Evolutionary conservation across 2,113 vertebrate species (phyloP).

Genomic region (Prochilodus magdalenae): DNA sequence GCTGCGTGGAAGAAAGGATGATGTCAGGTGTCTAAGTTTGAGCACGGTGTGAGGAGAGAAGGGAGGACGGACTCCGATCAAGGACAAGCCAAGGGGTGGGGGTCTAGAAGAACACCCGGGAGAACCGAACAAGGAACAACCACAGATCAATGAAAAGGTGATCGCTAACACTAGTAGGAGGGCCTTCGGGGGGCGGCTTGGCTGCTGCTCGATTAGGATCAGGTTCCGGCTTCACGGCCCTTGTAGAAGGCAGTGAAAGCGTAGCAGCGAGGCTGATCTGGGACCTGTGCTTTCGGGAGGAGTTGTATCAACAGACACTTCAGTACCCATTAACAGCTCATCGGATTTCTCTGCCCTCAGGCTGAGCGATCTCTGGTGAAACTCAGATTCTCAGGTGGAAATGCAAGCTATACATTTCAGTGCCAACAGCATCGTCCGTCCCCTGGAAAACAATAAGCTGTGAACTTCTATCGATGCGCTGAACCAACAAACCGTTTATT

Average conservation of each 20-base stretch:
- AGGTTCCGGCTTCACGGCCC: constrained; percentile 42
- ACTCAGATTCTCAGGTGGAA: constrained; percentile 36
- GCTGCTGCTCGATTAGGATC: constrained; percentile 49
- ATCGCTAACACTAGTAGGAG: constrained; percentile 57
- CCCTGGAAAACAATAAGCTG: constrained; percentile 28
- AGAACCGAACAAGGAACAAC: constrained; percentile 61
- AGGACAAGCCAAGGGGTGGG: constrained; percentile 69
- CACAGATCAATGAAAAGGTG: constrained; percentile 77
- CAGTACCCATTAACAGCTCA: constrained; percentile 53
- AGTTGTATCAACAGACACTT: constrained; percentile 46
- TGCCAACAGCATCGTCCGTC: constrained; percentile 13
- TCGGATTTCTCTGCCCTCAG: constrained; percentile 44
- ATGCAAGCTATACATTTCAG: constrained; percentile 12
- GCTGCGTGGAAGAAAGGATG: constrained; percentile 52
- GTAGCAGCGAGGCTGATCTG: constrained; percentile 26
- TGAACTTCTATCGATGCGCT: no score
- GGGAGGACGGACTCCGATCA: constrained; percentile 59
- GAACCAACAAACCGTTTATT: no score
- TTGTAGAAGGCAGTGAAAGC: constrained; percentile 30
- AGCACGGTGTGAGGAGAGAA: constrained; percentile 19
- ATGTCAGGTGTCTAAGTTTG: constrained; percentile 65
- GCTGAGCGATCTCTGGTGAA: constrained; percentile 27
- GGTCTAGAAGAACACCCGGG: constrained; percentile 35
- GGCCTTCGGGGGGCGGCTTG: constrained; percentile 30
- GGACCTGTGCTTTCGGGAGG: constrained; percentile 44